Base-by-base conservation (phyloP, 2,888 invertebrate genomes). In the Omphaloscelis lunosa region DNA sequence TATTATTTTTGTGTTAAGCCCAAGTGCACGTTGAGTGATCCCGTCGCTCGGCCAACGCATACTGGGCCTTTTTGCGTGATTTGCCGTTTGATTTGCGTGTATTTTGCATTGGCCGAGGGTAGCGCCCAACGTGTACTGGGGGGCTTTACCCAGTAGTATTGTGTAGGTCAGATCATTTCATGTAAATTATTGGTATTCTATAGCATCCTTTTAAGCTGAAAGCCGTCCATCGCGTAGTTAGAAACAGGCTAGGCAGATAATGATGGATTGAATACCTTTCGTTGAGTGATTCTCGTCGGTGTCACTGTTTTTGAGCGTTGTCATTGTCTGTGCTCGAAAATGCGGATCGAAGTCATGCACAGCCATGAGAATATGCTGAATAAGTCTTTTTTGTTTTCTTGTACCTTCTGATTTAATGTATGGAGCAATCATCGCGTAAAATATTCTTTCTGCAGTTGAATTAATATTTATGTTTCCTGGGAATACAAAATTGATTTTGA, bases 191-290 rank as follows among this genome's bases (percentile, higher is more conserved):
- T 27, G 17, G 23, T 59, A 41, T 41, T 59, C 58, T 15, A n/a
- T 1, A 39, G 39, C 20, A n/a, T n/a, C n/a, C n/a, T n/a, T 5
- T 34, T 17, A n/a, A 7, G 17, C 41, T 41, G 39, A n/a, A 61
- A 23, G 29, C 23, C 34, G 34, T 51, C 15, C 6, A 17, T 67
- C 29, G 15, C 17, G 20, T 51, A 67, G 9, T n/a, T 53, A 20
- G 4, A 20, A 45, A 29, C 20, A 41, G 27, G 27, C 6, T 41
- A 69, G 23, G 20, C 27, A 69, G 39, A 58, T 39, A 12, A 20
- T 20, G 9, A 66, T 62, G 34, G 17, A 71, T 69, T 39, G 9
- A 39, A 63, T 67, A 77, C 77, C 77, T 79, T 39, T 48, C 5
- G 3, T 20, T 45, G 27, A 17, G 2, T 53, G 2, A 34, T 56